Base-by-base conservation (phyloP, 2,113 vertebrate genomes). In the Psittacus erithacus region DNA sequence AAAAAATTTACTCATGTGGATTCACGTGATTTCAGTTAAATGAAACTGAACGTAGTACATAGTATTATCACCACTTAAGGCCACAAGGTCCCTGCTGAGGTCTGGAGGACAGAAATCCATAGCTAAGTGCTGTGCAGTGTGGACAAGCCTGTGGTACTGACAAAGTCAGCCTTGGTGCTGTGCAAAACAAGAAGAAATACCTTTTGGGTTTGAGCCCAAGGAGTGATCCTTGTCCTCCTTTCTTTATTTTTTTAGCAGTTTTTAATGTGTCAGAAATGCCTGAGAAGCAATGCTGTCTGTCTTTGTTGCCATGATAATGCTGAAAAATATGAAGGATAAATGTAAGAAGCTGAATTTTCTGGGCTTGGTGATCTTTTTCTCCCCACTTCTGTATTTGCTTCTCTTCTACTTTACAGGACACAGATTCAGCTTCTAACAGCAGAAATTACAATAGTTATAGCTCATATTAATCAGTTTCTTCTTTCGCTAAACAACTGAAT, bases 161-260 rank as follows among this genome's bases (percentile, higher is more conserved):
- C 3, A 1, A 85, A 71, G 33, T 22, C 23, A 86, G 35, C 6
- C 20, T 55, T 39, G 29, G 17, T 0, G 1, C 0, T 7, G 15
- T 20, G 52, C 33, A 92, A 95, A 82, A 13, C 31, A 60, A 67
- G n/a, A 78, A 33, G 27, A 70, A 68, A 13, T 5, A 46, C 1
- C 23, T 39, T 46, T 46, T 43, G 67, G 15, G 4, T 23, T 46
- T 90, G 13, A 64, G n/a, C 10, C 17, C 35, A 79, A 71, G 22
- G 13, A 79, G 2, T 5, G 38, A 11, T 79, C 25, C 13, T 17
- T 71, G 39, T 11, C 4, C 17, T 63, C 12, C 8, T 19, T 22
- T 63, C 12, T 8, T 23, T 13, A 6, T 22, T 77, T 65, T 44
- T 69, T 23, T 2, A 25, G 6, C 4, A 14, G 24, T 84, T 81